Evolutionary conservation across 1,140 invertebrate species (phyloP).

Genomic region (Portunus trituberculatus): DNA sequence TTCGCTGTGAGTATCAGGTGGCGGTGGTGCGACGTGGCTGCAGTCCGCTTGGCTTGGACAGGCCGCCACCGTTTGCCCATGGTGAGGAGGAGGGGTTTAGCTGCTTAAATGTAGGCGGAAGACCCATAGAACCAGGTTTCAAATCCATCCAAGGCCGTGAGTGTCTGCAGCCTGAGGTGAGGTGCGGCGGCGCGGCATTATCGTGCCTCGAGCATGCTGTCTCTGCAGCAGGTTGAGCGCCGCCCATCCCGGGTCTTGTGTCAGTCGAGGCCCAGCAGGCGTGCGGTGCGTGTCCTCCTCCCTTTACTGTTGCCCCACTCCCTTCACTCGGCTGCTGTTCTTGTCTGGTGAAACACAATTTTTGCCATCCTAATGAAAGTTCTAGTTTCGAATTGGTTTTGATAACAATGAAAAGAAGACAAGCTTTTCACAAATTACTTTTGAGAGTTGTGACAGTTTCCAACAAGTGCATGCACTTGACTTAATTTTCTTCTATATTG

Average conservation of each 20-base stretch:
- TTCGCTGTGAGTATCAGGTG: not conserved
- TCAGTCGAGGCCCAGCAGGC: not conserved
- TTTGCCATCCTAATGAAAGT: not conserved
- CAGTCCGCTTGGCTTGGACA: not conserved
- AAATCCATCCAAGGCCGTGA: too few relatives aligned
- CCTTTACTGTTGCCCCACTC: not conserved
- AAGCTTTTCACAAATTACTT: not conserved
- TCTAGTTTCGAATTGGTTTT: not conserved
- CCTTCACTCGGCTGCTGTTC: not conserved
- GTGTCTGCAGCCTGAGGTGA: too few relatives aligned
- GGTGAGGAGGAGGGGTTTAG: not conserved
- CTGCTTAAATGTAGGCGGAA: not conserved
- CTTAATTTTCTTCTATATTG: not conserved
- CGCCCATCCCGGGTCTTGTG: constrained; percentile 6
- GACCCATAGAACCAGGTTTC: too few relatives aligned
- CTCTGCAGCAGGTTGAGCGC: not conserved
- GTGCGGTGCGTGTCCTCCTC: not conserved
- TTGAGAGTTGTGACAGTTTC: constrained; percentile 12
- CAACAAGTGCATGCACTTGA: not conserved
- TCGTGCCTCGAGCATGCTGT: not conserved
- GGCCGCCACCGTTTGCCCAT: not conserved
- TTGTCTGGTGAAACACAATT: not conserved
- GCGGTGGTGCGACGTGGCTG: not conserved
- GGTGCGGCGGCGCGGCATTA: not conserved
- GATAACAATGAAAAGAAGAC: not conserved